These are phyloP conservation scores for Cyphomyrmex costatus DNA, from an alignment of 1,140 invertebrate species.

Conservation along the genomic window DNA sequence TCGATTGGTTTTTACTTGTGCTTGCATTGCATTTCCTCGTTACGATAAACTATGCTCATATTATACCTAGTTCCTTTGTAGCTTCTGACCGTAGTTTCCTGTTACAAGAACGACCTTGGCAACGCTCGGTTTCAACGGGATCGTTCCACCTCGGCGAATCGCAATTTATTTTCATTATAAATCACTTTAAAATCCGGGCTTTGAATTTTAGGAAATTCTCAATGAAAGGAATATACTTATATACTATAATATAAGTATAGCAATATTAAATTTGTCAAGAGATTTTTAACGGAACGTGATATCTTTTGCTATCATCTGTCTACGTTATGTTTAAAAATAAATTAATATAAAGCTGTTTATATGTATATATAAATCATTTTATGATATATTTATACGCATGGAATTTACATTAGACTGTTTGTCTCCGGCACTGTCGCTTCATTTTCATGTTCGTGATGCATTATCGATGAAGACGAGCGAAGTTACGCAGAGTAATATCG, in stretches of 20 bases:
- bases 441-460: constrained; percentile 11
- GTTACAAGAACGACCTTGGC: constrained; percentile 70
- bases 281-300: not conserved
- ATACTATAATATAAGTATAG: not conserved
- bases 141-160: constrained; percentile 40
- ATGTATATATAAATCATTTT: not conserved
- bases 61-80: constrained; percentile 52
- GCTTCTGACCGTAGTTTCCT: constrained; percentile 71
- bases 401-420: not conserved
- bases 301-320: not conserved
- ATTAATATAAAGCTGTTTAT: not conserved
- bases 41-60: constrained; percentile 31
- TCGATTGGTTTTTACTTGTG: constrained; percentile 62
- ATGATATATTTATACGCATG: not conserved
- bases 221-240: not conserved
- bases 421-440: not conserved
- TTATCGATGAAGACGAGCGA: constrained; percentile 37
- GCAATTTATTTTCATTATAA: constrained; percentile 43
- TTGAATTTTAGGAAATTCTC: not conserved
- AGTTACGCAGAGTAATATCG: constrained; percentile 33
- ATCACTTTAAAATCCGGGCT: not conserved
- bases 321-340: not conserved
- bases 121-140: constrained; percentile 56
- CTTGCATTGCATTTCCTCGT: constrained; percentile 44
- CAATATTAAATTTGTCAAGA: not conserved